phyloP scores from a whole-genome alignment of 2,888 invertebrate species.

The Urechis unicinctus region DNA sequence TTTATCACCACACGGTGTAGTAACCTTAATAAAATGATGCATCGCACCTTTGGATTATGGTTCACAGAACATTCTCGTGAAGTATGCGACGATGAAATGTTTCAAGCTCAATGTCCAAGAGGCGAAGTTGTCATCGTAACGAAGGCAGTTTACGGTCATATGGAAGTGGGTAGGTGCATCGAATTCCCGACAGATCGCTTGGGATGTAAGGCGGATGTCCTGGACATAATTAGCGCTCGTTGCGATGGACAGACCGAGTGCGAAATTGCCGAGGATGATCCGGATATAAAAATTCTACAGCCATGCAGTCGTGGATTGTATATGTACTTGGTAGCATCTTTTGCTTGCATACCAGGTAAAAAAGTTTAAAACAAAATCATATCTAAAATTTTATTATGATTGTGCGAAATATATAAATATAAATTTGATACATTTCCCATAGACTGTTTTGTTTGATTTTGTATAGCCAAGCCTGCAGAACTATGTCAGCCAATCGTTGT shows the following conservation, averaged over 20 bases:
- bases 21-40: no score
- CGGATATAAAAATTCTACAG: neutral
- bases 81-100: neutral
- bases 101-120: neutral
- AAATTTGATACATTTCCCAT: neutral
- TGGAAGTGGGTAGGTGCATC: neutral
- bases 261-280: neutral
- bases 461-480: no score
- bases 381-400: no score
- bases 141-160: neutral
- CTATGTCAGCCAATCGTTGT: neutral
- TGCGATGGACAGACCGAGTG: neutral
- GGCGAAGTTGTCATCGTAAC: neutral
- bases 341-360: no score
- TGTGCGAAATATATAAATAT: no score
- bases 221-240: neutral
- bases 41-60: no score
- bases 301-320: neutral
- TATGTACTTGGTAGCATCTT: neutral
- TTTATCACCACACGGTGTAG: no score
- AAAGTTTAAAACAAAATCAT: no score
- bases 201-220: neutral
- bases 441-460: no score
- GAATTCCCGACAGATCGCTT: neutral
- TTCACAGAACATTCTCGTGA: neutral